Base-by-base conservation (phyloP, 2,888 invertebrate genomes). In the Andrena bucephala region DNA sequence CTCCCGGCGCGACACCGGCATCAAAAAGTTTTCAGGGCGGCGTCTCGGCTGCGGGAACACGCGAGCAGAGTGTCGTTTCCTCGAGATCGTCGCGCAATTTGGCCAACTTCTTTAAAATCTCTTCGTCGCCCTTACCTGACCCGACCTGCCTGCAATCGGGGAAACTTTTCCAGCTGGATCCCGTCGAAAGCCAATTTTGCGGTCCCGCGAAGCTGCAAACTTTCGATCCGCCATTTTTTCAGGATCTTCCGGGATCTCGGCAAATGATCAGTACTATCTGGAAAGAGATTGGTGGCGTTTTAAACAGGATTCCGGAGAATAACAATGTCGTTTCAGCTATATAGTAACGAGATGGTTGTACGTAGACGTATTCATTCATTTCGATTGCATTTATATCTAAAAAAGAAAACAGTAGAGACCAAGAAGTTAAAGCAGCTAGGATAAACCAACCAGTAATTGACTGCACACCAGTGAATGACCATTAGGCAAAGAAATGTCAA, bases 81-180 rank as follows among this genome's bases (percentile, higher is more conserved):
- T 48, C 78, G 84, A 68, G 88, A 88, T 88, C 81, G 88, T 85
- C 85, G 85, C 74, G 88, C 88, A 88, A 88, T 88, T 88, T 86
- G 84, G 84, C 8, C 63, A 85, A 86, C 83, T 86, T 87, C 86
- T 86, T 84, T 67, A 72, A 83, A 86, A 87, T 86, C 82, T 74
- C 70, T 73, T 80, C 73, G 31, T 62, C 67, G 13, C 42, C 74
- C 42, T 57, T 67, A 59, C 48, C 77, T 60, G 75, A 59, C 66
- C 70, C 59, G 59, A 10, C 60, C 66, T 65, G 66, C 68, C 62
- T 57, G 77, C 80, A 83, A 85, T 88, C 77, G 86, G 78, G 79
- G 59, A 77, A 88, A 88, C 80, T 88, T 42, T 88, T 86, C 77
- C 62, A 77, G 81, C 54, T 73, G 72, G 76, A 88, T 88, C 65